These are phyloP conservation scores for Nothoprocta perdicaria DNA, from an alignment of 2,113 vertebrate genomes.

Conservation along the genomic window DNA sequence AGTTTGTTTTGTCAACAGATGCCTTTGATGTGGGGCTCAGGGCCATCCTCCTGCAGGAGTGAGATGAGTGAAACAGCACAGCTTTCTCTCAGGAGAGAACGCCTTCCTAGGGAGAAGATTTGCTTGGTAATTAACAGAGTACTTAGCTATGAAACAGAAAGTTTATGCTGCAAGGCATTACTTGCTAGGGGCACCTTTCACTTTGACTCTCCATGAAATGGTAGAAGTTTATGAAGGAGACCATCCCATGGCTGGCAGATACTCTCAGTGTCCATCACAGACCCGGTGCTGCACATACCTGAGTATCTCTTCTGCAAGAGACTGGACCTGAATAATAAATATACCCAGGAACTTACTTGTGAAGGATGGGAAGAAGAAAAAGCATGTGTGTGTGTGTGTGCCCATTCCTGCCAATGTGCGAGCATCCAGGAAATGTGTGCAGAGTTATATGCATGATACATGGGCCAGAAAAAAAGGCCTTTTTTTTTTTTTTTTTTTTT, in stretches of 20 bases:
- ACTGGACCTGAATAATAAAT: neutral
- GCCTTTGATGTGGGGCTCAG: neutral
- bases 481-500: no score
- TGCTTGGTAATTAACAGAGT: neutral
- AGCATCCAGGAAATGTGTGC: neutral
- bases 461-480: neutral
- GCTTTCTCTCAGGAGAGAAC: neutral
- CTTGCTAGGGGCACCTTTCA: neutral
- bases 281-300: neutral
- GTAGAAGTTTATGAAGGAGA: neutral
- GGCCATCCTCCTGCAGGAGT: neutral
- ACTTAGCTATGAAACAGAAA: neutral
- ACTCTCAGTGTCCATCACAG: neutral
- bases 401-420: neutral
- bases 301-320: neutral
- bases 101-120: neutral
- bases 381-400: fast-evolving
- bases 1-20: neutral
- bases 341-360: neutral
- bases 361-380: neutral
- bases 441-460: neutral
- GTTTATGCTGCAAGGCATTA: neutral
- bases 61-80: neutral
- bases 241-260: neutral
- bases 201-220: neutral